These are phyloP conservation scores for Acronicta aceris DNA, from an alignment of 2,888 invertebrate genomes.

Conservation along the genomic window DNA sequence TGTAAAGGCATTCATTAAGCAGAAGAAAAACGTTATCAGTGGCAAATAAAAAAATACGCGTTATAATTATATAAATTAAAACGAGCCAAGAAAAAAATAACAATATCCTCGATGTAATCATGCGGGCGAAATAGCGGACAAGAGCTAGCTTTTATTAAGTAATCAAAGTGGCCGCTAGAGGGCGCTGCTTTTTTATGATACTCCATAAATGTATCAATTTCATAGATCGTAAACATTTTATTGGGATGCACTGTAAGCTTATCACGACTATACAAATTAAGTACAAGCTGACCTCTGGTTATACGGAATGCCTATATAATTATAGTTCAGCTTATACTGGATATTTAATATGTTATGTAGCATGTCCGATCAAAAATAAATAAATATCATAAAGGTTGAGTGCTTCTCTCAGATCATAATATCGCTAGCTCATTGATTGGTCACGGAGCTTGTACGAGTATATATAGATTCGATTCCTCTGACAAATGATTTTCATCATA, in stretches of 20 bases:
- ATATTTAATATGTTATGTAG: no score
- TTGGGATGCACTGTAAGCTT: constrained; percentile 41
- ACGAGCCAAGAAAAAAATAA: neutral
- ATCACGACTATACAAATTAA: no score
- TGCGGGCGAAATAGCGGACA: neutral
- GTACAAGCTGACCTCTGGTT: no score
- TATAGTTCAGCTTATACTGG: no score
- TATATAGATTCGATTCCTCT: neutral
- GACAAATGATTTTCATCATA: no score
- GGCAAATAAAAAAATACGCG: no score
- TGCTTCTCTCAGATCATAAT: constrained; percentile 20
- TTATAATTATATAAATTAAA: neutral
- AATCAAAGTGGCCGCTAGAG: constrained; percentile 22
- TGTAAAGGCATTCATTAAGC: no score
- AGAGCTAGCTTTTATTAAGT: constrained; percentile 7
- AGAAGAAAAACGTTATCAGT: no score
- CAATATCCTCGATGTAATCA: constrained; percentile 6
- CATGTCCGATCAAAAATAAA: constrained; percentile 48
- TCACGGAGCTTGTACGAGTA: neutral
- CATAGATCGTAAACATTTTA: constrained; percentile 67
- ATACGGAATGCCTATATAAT: no score
- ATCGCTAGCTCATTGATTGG: neutral
- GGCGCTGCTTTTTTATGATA: constrained; percentile 32
- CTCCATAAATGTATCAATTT: constrained; percentile 66
- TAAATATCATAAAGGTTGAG: constrained; percentile 41